Evolutionary conservation across 2,113 vertebrate species (phyloP).

Genomic region (Apeltes quadracus): DNA sequence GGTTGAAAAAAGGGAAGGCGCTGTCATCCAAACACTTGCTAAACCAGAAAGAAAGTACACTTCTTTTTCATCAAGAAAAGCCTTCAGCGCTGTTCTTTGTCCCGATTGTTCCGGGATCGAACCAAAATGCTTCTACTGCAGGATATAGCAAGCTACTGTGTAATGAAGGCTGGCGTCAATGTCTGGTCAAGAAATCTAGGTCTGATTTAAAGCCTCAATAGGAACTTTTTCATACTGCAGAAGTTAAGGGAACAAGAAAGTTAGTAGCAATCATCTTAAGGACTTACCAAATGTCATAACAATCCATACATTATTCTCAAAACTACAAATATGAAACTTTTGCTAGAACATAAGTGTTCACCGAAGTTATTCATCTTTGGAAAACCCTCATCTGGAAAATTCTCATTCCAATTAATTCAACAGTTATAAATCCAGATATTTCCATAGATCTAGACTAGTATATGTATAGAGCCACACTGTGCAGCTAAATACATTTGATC

Average conservation of each 20-base stretch:
- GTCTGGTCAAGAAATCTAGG: neutral
- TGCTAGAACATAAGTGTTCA: neutral
- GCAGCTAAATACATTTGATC: neutral
- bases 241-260: neutral
- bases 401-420: neutral
- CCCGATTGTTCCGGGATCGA: neutral
- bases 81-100: neutral
- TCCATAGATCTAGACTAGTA: neutral
- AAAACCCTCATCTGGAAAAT: neutral
- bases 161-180: neutral
- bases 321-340: neutral
- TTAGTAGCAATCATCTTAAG: neutral
- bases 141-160: neutral
- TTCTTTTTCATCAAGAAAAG: neutral
- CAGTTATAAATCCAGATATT: neutral
- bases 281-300: neutral
- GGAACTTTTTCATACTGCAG: neutral
- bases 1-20: neutral
- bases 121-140: neutral
- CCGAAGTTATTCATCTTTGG: neutral
- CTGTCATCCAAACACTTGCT: neutral
- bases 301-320: neutral
- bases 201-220: neutral
- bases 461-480: neutral
- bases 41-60: neutral